Evolutionary conservation across 2,797 vertebrate genomes (phyloP).

Genomic region (Mormyrops boulengeri): DNA sequence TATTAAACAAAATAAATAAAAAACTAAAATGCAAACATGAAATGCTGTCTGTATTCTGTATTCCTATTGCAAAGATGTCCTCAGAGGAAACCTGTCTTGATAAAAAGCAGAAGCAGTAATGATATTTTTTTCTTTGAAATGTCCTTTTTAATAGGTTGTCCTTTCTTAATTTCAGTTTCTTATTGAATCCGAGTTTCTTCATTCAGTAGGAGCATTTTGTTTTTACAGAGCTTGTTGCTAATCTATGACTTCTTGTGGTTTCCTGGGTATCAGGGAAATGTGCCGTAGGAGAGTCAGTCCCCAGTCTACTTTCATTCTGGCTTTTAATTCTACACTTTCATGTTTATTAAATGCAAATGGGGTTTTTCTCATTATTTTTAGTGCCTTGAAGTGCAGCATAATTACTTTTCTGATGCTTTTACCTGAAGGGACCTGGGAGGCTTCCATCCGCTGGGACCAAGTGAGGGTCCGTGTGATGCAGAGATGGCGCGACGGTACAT

Average conservation of each 20-base stretch:
- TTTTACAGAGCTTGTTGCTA: neutral
- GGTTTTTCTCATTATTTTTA: constrained; percentile 6
- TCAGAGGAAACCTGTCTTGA: constrained; percentile 5
- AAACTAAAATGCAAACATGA: neutral
- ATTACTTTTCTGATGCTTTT: constrained; percentile 1
- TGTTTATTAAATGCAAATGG: constrained; percentile 4
- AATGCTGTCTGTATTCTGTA: neutral
- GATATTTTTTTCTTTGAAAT: neutral
- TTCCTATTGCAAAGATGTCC: neutral
- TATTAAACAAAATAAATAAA: neutral
- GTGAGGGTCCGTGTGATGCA: neutral
- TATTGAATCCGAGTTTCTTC: neutral
- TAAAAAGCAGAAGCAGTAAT: neutral
- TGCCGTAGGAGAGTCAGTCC: neutral
- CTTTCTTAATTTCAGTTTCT: neutral
- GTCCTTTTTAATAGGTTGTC: neutral
- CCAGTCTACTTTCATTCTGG: neutral
- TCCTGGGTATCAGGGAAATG: neutral
- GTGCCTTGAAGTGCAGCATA: neutral
- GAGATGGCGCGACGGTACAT: neutral
- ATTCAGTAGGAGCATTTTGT: neutral
- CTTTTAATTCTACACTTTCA: neutral
- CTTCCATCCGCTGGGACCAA: neutral
- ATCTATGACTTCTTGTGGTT: neutral
- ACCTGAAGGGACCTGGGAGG: constrained; percentile 1